Evolutionary conservation across 2,113 vertebrate genomes (phyloP).

Genomic region (Sakesphorus luctuosus): DNA sequence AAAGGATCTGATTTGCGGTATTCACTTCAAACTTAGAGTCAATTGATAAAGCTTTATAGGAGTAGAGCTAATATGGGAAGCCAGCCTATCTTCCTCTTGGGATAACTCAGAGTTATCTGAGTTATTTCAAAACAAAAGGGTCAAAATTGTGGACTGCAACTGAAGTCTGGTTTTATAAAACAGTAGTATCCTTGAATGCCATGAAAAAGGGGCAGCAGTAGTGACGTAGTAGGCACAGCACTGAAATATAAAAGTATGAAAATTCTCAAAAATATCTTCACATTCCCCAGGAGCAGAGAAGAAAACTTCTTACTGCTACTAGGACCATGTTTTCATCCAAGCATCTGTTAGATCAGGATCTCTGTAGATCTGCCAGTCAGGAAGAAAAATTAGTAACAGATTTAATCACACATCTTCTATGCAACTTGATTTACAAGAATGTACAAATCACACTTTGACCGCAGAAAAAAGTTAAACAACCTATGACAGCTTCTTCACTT

Average conservation of each 20-base stretch:
- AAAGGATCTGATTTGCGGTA: neutral
- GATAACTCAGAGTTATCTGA: neutral
- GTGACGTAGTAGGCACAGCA: neutral
- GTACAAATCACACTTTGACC: neutral
- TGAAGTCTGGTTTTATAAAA: neutral
- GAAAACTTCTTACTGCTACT: neutral
- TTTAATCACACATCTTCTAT: neutral
- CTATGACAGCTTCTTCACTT: conserved; percentile 12
- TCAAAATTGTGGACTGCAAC: neutral
- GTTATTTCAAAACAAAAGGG: neutral
- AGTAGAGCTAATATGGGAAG: neutral
- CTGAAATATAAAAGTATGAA: neutral
- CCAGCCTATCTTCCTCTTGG: neutral
- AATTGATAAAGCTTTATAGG: neutral
- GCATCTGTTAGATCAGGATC: neutral
- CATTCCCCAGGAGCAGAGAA: neutral
- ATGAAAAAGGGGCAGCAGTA: neutral
- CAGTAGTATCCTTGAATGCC: neutral
- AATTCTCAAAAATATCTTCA: neutral
- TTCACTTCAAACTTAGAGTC: neutral
- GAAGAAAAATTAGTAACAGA: neutral
- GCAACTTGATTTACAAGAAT: neutral
- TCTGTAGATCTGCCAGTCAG: neutral
- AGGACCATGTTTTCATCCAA: neutral
- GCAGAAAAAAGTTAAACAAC: neutral